phyloP scores from a whole-genome alignment of 2,113 vertebrate species.

The Notarius quadriscutis region DNA sequence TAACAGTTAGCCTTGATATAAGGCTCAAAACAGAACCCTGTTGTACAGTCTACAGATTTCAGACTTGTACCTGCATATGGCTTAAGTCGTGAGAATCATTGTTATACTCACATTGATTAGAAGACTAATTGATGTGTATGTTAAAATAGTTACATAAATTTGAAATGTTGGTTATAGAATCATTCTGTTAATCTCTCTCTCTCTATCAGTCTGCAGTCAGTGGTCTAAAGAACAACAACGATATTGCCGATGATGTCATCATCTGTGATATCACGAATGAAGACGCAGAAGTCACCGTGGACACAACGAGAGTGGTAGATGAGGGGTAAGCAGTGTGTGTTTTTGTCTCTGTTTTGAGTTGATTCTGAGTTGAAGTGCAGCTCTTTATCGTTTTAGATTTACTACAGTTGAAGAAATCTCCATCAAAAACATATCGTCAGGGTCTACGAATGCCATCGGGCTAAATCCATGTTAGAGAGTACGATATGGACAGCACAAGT shows the following conservation, averaged over 20 bases:
- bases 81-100: conserved; percentile 4
- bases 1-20: not conserved
- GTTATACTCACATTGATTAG: not conserved
- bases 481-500: not conserved
- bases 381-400: not conserved
- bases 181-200: not conserved
- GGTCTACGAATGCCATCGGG: not conserved
- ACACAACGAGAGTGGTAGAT: conserved; percentile 59
- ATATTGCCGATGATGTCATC: conserved; percentile 87
- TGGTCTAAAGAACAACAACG: conserved; percentile 76
- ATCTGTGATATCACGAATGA: conserved; percentile 88
- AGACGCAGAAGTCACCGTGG: conserved; percentile 71
- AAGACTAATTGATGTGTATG: not conserved
- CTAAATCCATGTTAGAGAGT: not conserved
- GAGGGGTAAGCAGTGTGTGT: conserved; percentile 56
- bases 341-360: not conserved
- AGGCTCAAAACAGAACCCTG: not conserved
- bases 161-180: not conserved
- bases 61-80: too few relatives aligned
- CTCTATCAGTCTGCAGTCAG: conserved; percentile 61
- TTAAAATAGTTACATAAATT: not conserved
- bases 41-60: too few relatives aligned
- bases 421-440: not conserved
- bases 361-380: not conserved
- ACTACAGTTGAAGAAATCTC: too few relatives aligned